Evolutionary conservation across 2,888 invertebrate genomes (phyloP), one percentile per base, ranked within the genome.

Genomic region (Tenthredo scrophulariae): DNA sequence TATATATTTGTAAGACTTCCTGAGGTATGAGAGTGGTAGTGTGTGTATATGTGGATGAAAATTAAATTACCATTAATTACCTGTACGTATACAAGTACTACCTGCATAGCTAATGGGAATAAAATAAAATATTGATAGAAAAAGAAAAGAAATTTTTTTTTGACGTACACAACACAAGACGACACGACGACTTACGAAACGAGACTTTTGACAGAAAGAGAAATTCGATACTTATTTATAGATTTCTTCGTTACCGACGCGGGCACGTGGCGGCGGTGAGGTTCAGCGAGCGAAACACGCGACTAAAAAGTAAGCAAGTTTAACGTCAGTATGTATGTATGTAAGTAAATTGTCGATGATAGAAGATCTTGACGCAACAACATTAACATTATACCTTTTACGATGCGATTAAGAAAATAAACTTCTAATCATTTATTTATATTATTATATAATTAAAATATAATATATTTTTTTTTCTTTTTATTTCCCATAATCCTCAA

Each of bases 11-110:
- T 58, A 58, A 58, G 58, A 58, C 58, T 58, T 58, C 58, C 58
- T 22, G 46, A 15, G 13, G 15, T 15, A 15, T 46, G 1, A 15
- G 13, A 46, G 46, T 46, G 15, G 46, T 46, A 3, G n/a, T 50
- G 5, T 18, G 50, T 54, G 7, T 54, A n/a, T n/a, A n/a, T n/a
- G 22, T 13, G 26, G 22, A 10, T 62, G 58, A 62, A 62, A 26
- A 62, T 62, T 62, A 26, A 62, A 62, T 62, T 62, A 62, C 62
- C 26, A 62, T 62, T 62, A 67, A 33, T 26, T 62, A 62, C 62
- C 62, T 62, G 26, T 62, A 62, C 26, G 26, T 62, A 62, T 29
- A n/a, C 1, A 37, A 37, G 37, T 37, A 54, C 4, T 62, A 62
- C 2, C 62, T 26, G 26, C 62, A 62, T 62, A 13, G 22, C 62